Evolutionary conservation across 2,888 invertebrate species (phyloP).

Genomic region (Esperia sulphurella): DNA sequence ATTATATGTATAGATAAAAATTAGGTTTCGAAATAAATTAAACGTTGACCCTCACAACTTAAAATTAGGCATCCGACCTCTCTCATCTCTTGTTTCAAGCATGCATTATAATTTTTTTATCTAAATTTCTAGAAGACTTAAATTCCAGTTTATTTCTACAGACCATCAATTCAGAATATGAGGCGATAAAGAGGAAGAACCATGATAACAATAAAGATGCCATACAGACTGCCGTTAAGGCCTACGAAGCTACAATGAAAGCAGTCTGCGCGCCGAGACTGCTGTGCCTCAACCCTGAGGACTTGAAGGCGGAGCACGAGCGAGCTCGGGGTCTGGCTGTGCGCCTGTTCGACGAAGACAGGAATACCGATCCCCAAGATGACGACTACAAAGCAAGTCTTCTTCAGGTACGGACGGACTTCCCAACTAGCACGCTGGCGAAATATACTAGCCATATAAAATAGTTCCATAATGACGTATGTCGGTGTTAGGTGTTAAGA

Average conservation of each 20-base stretch:
- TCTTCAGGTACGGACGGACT: not conserved
- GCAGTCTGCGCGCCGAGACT: not conserved
- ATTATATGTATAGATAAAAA: no score
- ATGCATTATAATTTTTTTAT: no score
- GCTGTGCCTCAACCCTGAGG: not conserved
- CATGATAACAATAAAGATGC: not conserved
- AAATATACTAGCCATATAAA: no score
- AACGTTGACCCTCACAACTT: no score
- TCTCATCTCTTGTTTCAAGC: no score
- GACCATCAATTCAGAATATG: not conserved
- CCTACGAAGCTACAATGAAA: not conserved
- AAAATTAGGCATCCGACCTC: no score
- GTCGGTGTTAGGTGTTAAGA: no score
- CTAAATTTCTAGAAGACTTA: not conserved
- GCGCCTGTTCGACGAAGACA: not conserved
- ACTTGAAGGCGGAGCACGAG: not conserved
- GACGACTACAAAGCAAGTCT: not conserved
- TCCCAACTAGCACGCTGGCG: no score
- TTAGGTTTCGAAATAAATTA: no score
- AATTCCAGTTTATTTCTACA: not conserved
- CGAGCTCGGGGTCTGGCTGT: not conserved
- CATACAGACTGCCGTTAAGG: not conserved
- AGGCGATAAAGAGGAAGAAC: not conserved
- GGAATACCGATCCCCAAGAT: not conserved
- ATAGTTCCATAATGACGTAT: no score